Base-by-base conservation (phyloP, 2,113 vertebrate species). In the Phrynosoma platyrhinos region DNA sequence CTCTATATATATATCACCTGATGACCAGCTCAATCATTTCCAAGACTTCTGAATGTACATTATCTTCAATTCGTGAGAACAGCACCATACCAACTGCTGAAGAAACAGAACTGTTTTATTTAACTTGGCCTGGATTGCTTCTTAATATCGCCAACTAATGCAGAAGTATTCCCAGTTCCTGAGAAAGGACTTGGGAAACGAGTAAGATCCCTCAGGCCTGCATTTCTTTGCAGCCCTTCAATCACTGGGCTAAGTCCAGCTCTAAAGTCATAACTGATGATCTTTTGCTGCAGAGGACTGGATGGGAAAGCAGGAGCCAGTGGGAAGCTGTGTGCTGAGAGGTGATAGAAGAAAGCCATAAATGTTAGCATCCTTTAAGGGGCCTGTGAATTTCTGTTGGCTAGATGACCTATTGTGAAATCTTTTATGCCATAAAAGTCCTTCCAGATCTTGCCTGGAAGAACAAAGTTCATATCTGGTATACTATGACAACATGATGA, bases 401-500 rank as follows among this genome's bases (percentile, higher is more conserved):
- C 40, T 75, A 42, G 40, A 77, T 47, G 80, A 82, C 62, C 58
- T 36, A 23, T 66, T 78, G 12, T 52, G 58, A 85, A 76, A 85
- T 66, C 36, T 77, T 64, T 42, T 58, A 62, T 25, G 10, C 36
- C 16, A 40, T 83, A 52, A 52, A 5, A 42, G 32, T 42, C 36
- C 47, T 85, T 77, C 55, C 8, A 47, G 66, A 18, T 47, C 40
- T 66, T 12, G 27, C 6, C 5, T 78, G 27, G 77, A 78, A 52
- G 10, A 47, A 85, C 62, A 40, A 85, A 47, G 27, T 66, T 78
- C 66, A 47, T 30, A n/a, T 64, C 30, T 85, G 25, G 66, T 30
- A 78, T 30, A 71, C 74, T 77, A 85, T 47, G 25, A 58, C 84
- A 85, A 78, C 84, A 78, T n/a, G 9, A 68, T 21, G 27, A 6